Percentiles rank a stretch among this genome's conserved stretches.
These are phyloP conservation scores for Phocoena phocoena DNA, from an alignment of 2,113 vertebrate genomes.

Conservation along the genomic window DNA sequence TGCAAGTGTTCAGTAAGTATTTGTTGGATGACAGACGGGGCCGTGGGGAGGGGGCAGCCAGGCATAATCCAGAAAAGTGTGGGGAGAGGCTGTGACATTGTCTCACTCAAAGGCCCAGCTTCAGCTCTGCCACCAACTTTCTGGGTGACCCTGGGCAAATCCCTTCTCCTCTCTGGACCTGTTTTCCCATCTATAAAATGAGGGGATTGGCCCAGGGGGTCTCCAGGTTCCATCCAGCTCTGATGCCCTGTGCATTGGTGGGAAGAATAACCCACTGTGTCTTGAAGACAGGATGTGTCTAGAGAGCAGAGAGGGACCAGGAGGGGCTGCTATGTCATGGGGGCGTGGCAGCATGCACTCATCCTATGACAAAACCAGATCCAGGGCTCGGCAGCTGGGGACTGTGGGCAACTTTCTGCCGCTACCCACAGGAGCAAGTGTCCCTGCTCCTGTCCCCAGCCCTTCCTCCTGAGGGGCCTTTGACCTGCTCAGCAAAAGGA, in stretches of 20 bases:
- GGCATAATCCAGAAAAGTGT: neutral
- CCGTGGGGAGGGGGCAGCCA: neutral
- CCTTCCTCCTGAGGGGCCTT: neutral
- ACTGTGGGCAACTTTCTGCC: neutral
- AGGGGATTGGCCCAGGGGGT: neutral
- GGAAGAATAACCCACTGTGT: neutral
- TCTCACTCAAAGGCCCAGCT: neutral
- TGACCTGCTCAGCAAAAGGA: neutral
- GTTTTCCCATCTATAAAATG: neutral
- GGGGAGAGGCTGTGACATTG: neutral
- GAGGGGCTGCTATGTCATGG: neutral
- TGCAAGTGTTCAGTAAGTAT: neutral
- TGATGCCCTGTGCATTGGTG: neutral
- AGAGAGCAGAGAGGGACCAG: neutral
- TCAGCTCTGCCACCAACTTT: neutral
- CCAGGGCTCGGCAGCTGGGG: neutral
- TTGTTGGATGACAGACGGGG: neutral
- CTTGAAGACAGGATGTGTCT: neutral
- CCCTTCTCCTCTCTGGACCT: neutral
- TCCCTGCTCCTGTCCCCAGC: accelerated
- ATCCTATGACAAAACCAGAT: neutral
- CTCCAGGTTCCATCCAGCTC: neutral
- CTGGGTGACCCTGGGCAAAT: no score
- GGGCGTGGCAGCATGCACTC: neutral
- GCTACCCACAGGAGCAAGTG: neutral